These are phyloP conservation scores for Dasyornis broadbenti DNA, from an alignment of 2,113 vertebrate genomes.

Conservation along the genomic window DNA sequence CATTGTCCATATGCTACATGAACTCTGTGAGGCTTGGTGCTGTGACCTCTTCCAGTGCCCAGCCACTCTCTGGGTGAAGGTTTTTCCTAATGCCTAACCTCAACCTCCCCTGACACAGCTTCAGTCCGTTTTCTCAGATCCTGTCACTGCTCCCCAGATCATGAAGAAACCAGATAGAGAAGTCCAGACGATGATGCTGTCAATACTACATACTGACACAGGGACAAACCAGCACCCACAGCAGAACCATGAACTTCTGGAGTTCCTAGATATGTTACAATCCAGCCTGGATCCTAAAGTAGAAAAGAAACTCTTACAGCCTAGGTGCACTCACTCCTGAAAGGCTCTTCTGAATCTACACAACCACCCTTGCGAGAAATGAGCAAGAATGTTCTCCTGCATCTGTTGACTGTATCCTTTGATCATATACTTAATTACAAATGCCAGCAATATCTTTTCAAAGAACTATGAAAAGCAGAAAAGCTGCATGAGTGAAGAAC, in stretches of 20 bases:
- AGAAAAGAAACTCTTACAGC: neutral
- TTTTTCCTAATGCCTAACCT: neutral
- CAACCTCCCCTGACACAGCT: neutral
- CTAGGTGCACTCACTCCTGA: neutral
- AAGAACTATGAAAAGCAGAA: neutral
- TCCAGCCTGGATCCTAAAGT: neutral
- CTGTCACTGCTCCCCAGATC: neutral
- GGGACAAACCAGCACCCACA: neutral
- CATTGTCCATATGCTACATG: neutral
- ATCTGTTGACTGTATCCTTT: neutral
- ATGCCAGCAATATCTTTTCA: neutral
- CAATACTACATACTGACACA: neutral
- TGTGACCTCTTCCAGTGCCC: neutral
- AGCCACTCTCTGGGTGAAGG: neutral
- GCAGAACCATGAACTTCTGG: neutral
- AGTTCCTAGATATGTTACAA: neutral
- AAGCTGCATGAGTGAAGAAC: neutral
- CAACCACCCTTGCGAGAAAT: neutral
- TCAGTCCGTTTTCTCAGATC: neutral
- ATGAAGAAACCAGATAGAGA: neutral
- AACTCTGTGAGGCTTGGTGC: neutral
- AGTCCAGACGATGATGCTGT: accelerated
- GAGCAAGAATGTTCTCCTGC: neutral
- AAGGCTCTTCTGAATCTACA: neutral
- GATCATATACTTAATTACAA: neutral